Evolutionary conservation across 2,888 invertebrate genomes (phyloP).

Genomic region (Xylota segnis): DNA sequence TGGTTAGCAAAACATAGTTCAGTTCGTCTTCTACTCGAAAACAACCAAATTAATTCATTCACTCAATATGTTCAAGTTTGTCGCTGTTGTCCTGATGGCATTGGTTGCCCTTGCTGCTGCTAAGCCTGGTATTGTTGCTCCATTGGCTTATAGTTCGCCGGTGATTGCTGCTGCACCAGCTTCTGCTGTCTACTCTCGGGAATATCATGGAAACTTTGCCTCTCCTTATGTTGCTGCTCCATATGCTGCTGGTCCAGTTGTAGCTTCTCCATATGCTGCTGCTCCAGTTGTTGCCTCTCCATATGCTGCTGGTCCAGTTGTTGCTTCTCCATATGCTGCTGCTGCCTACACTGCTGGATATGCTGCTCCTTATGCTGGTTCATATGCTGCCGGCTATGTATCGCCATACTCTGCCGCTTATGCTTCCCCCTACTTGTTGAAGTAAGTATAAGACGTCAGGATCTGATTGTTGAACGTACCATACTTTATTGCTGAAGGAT

Average conservation of each 20-base stretch:
- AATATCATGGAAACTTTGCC: constrained; percentile 86
- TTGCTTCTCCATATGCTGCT: constrained; percentile 79
- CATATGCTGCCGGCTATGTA: constrained; percentile 83
- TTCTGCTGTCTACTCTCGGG: constrained; percentile 86
- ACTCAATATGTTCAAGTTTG: constrained; percentile 74
- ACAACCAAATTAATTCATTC: constrained; percentile 59
- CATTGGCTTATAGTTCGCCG: constrained; percentile 83
- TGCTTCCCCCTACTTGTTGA: constrained; percentile 78
- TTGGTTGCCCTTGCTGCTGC: constrained; percentile 81
- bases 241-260: constrained; percentile 77
- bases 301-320: constrained; percentile 78
- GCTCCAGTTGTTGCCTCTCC: constrained; percentile 42
- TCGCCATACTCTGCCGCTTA: constrained; percentile 78
- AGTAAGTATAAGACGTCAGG: constrained; percentile 31
- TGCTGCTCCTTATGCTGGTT: constrained; percentile 82
- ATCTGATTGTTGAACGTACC: constrained; percentile 3
- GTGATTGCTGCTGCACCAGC: constrained; percentile 84
- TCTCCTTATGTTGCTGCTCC: constrained; percentile 82
- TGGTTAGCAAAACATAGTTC: constrained; percentile 47
- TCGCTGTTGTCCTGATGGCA: constrained; percentile 80
- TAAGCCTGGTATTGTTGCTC: constrained; percentile 82
- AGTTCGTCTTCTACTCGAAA: constrained; percentile 69
- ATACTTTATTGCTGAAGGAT: constrained; percentile 6
- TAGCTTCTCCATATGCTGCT: constrained; percentile 76
- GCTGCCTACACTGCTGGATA: constrained; percentile 77